A percentile compares a stretch with the other conserved stretches of the same genome.
phyloP scores from a whole-genome alignment of 1,140 invertebrate species.

The Trachelipus rathkii region DNA sequence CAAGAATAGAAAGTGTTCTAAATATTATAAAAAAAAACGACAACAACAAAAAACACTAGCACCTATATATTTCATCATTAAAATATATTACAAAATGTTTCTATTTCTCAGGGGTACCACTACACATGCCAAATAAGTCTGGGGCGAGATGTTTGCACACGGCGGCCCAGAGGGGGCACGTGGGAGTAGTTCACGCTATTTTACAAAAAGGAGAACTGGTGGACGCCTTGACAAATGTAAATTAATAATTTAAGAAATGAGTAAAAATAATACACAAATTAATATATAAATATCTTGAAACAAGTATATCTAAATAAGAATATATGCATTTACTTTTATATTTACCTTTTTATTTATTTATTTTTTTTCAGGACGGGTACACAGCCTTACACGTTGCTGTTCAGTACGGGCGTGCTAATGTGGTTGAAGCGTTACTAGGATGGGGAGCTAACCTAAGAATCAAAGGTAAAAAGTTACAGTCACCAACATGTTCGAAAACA shows the following conservation, averaged over 20 bases:
- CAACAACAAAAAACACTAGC: no score
- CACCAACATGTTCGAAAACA: no score
- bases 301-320: no score
- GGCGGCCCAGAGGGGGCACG: slow-evolving; percentile 80
- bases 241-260: slow-evolving; percentile 45
- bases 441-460: slow-evolving; percentile 95
- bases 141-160: slow-evolving; percentile 89
- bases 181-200: slow-evolving; percentile 93
- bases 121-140: slow-evolving; percentile 98
- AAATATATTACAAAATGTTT: not conserved
- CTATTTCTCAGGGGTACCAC: slow-evolving; percentile 67
- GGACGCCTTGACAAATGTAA: slow-evolving; percentile 87
- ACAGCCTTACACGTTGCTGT: slow-evolving; percentile 99
- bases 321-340: no score
- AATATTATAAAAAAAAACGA: no score
- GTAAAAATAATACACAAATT: no score
- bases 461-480: slow-evolving; percentile 61
- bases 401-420: slow-evolving; percentile 87
- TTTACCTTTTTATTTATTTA: not conserved
- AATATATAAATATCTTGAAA: no score
- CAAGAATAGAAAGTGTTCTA: no score
- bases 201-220: slow-evolving; percentile 94
- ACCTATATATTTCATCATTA: no score
- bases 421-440: slow-evolving; percentile 92
- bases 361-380: slow-evolving; percentile 75